Conservation (phyloP, 2,888 invertebrate genomes). For the Philaethria dido region DNA sequence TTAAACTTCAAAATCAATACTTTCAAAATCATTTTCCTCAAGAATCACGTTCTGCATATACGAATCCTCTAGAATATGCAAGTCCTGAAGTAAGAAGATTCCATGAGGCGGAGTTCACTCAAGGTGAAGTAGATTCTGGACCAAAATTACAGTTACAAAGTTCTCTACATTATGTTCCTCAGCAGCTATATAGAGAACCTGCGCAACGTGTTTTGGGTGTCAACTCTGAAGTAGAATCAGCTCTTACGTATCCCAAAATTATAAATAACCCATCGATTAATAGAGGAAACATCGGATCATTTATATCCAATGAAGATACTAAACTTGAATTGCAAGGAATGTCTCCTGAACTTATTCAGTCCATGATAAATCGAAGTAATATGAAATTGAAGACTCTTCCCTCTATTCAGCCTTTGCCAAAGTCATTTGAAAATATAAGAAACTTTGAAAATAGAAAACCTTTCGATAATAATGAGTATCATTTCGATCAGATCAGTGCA, state of each 20-base stretch:
- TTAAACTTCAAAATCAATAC: neutral
- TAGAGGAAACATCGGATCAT: neutral
- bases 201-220: neutral
- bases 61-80: neutral
- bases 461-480: neutral
- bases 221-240: neutral
- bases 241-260: neutral
- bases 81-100: neutral
- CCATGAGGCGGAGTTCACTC: neutral
- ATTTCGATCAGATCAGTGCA: neutral
- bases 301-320: constrained; percentile 5
- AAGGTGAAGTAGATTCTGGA: neutral
- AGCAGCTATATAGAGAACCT: neutral
- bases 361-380: constrained; percentile 19
- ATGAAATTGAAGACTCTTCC: neutral
- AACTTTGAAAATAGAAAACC: neutral
- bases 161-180: neutral
- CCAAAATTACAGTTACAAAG: neutral
- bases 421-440: neutral
- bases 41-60: neutral
- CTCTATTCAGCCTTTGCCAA: neutral
- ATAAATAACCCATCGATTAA: constrained; percentile 4
- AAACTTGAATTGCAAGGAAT: constrained; percentile 29
- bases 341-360: constrained; percentile 28
- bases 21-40: neutral